phyloP scores from a whole-genome alignment of 1,140 invertebrate genomes.

The Hirudo medicinalis region DNA sequence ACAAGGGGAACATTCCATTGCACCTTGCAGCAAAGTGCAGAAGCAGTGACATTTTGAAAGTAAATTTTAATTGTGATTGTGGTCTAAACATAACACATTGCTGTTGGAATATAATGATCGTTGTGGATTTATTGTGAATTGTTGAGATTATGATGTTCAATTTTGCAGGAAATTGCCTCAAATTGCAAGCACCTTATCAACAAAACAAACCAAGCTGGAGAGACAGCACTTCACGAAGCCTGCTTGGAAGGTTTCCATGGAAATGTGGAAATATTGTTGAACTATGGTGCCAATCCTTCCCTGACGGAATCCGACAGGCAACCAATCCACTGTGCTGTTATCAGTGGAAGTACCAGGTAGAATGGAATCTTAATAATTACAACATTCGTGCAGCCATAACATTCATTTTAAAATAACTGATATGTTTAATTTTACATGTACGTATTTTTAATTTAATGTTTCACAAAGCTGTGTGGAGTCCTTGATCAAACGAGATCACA shows the following conservation, averaged over 20 bases:
- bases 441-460: too few relatives aligned
- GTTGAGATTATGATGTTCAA: not conserved
- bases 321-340: slow-evolving; percentile 36
- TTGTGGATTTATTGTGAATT: not conserved
- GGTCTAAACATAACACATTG: not conserved
- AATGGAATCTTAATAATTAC: too few relatives aligned
- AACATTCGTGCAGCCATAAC: too few relatives aligned
- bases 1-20: not conserved
- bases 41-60: not conserved
- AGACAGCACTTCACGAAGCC: slow-evolving; percentile 72
- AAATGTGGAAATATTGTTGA: slow-evolving; percentile 65
- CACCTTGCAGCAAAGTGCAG: not conserved
- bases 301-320: slow-evolving; percentile 28
- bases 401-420: too few relatives aligned
- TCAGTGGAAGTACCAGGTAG: too few relatives aligned
- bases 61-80: too few relatives aligned
- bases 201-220: slow-evolving; percentile 60
- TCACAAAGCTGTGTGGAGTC: too few relatives aligned
- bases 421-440: too few relatives aligned
- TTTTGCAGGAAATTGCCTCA: slow-evolving; percentile 32
- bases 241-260: slow-evolving; percentile 69
- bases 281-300: slow-evolving; percentile 35
- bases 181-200: slow-evolving; percentile 64
- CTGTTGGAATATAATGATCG: not conserved
- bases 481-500: too few relatives aligned